Conservation (phyloP, 2,113 vertebrate genomes). For the Holacanthus passer region DNA sequence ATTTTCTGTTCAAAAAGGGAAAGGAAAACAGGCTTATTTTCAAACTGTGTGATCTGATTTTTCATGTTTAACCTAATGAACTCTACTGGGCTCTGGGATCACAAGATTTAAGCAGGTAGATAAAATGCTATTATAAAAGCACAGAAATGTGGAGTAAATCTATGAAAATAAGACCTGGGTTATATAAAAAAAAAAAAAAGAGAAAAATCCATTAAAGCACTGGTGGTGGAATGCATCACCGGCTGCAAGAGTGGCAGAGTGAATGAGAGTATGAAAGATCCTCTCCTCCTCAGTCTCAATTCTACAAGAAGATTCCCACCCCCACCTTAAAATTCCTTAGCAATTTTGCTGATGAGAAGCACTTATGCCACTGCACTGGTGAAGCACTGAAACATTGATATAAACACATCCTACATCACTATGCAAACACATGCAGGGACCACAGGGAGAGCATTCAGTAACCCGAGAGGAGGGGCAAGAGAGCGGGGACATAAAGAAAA, state of each 20-base stretch:
- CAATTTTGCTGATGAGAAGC: slow-evolving; percentile 59
- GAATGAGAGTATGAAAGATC: slow-evolving; percentile 29
- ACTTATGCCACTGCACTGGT: slow-evolving; percentile 41
- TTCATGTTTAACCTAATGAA: background rate
- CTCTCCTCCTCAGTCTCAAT: slow-evolving; percentile 12
- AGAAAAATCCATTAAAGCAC: background rate
- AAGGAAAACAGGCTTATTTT: too few relatives aligned
- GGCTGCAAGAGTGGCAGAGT: slow-evolving; percentile 35
- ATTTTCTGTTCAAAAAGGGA: background rate
- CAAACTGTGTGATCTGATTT: background rate
- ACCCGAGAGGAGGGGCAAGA: slow-evolving; percentile 31
- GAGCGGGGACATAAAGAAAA: slow-evolving; percentile 35
- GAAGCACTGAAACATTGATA: slow-evolving; percentile 56
- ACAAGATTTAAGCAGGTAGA: background rate
- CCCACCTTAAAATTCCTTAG: slow-evolving; percentile 6
- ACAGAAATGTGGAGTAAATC: slow-evolving; percentile 10
- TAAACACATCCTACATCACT: slow-evolving; percentile 49
- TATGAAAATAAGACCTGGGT: background rate
- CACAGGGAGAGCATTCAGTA: slow-evolving; percentile 45
- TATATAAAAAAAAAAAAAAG: background rate
- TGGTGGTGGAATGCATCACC: slow-evolving; percentile 28
- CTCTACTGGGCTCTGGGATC: background rate
- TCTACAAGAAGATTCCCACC: slow-evolving; percentile 7
- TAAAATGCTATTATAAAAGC: background rate
- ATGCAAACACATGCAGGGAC: slow-evolving; percentile 58